These are phyloP conservation scores for Pogonus chalceus DNA, from an alignment of 1,140 invertebrate genomes.

Conservation along the genomic window DNA sequence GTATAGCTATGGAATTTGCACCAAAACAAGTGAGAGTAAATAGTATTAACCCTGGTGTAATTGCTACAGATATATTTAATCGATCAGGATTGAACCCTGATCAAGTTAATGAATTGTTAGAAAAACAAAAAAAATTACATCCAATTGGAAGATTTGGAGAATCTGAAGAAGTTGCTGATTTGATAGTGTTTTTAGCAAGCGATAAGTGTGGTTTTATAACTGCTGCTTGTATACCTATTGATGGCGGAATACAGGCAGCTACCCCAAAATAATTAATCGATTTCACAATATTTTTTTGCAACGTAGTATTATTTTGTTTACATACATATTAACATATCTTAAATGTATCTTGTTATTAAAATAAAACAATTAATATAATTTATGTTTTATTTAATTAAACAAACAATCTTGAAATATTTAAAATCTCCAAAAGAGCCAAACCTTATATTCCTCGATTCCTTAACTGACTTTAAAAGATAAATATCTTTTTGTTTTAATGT, in stretches of 20 bases:
- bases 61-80: constrained; percentile 64
- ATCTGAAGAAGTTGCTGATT: constrained; percentile 59
- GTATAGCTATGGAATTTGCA: constrained; percentile 56
- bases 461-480: no score
- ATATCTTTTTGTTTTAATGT: no score
- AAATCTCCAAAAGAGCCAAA: no score
- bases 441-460: no score
- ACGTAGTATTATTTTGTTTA: no score
- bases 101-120: constrained; percentile 58
- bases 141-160: constrained; percentile 62
- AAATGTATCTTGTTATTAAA: no score
- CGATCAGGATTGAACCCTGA: constrained; percentile 56
- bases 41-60: constrained; percentile 64
- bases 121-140: constrained; percentile 61
- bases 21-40: constrained; percentile 66
- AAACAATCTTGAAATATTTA: no score
- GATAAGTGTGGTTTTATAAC: constrained; percentile 68
- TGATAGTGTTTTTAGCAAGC: constrained; percentile 70
- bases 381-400: no score
- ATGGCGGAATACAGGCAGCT: constrained; percentile 62
- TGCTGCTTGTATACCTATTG: constrained; percentile 62
- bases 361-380: no score
- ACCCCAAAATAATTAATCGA: constrained; percentile 48
- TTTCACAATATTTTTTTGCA: no score
- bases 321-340: no score